A percentile compares a stretch with the other conserved stretches of the same genome.
These are phyloP conservation scores for Poeciliopsis turrubarensis DNA, from an alignment of 2,113 vertebrate species.

Conservation along the genomic window DNA sequence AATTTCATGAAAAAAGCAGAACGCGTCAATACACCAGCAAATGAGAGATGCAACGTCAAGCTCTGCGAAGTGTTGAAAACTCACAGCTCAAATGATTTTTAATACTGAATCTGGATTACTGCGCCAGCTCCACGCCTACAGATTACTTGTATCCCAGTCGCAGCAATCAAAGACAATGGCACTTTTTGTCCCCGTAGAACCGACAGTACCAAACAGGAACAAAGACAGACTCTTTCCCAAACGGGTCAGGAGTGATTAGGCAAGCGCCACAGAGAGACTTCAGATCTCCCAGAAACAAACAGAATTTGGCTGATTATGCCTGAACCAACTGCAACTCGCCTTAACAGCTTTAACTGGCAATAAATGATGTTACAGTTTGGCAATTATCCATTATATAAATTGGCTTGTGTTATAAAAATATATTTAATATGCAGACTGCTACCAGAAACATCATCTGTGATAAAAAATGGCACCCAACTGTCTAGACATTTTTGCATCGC, in stretches of 20 bases:
- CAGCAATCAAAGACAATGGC: conserved; percentile 72
- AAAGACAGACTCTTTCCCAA: conserved; percentile 74
- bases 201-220: conserved; percentile 66
- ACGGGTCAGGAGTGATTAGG: conserved; percentile 74
- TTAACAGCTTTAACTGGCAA: conserved; percentile 15
- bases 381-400: conserved; percentile 12
- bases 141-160: conserved; percentile 69
- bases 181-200: conserved; percentile 71
- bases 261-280: conserved; percentile 50
- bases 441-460: conserved; percentile 8
- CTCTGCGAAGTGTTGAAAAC: conserved; percentile 61
- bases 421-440: background rate
- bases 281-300: conserved; percentile 54
- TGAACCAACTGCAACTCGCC: conserved; percentile 30
- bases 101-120: conserved; percentile 80
- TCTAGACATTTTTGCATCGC: conserved; percentile 46
- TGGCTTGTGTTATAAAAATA: background rate
- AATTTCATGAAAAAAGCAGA: conserved; percentile 39
- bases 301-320: conserved; percentile 64
- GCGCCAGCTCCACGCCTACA: conserved; percentile 56
- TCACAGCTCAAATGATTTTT: conserved; percentile 71
- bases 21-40: conserved; percentile 45
- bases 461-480: conserved; percentile 34
- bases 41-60: conserved; percentile 51
- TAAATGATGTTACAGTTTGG: background rate